These are phyloP conservation scores for Diploptera punctata DNA, from an alignment of 2,888 invertebrate genomes.

Conservation along the genomic window DNA sequence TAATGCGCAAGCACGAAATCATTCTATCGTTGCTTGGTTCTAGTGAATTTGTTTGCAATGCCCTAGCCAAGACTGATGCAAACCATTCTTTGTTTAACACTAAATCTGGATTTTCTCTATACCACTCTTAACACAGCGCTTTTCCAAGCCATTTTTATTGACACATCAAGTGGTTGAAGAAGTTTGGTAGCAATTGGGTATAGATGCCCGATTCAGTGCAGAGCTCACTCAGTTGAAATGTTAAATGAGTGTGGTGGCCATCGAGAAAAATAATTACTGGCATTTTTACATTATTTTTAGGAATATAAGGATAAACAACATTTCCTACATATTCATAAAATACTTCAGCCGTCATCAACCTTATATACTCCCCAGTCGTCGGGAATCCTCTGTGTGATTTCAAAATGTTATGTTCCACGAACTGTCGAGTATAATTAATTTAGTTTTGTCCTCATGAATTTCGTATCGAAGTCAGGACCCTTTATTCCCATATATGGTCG, in stretches of 20 bases:
- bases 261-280: slow-evolving; percentile 48
- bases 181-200: slow-evolving; percentile 45
- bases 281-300: slow-evolving; percentile 41
- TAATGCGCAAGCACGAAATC: neutral
- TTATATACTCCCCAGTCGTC: slow-evolving; percentile 46
- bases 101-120: neutral
- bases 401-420: no score
- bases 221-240: slow-evolving; percentile 44
- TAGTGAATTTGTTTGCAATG: neutral
- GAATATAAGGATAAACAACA: slow-evolving; percentile 45
- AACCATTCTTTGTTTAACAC: neutral
- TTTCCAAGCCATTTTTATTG: slow-evolving; percentile 46
- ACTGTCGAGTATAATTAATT: no score
- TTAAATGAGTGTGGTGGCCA: slow-evolving; percentile 47
- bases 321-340: slow-evolving; percentile 48
- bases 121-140: slow-evolving; percentile 7
- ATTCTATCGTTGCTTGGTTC: neutral
- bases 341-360: slow-evolving; percentile 46
- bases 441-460: no score
- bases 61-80: no score
- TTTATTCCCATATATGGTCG: no score
- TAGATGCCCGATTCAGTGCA: slow-evolving; percentile 46
- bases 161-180: slow-evolving; percentile 45
- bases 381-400: no score
- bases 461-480: no score